Base-by-base conservation (phyloP, 1,140 invertebrate genomes). In the Dufourea novaeangliae region DNA sequence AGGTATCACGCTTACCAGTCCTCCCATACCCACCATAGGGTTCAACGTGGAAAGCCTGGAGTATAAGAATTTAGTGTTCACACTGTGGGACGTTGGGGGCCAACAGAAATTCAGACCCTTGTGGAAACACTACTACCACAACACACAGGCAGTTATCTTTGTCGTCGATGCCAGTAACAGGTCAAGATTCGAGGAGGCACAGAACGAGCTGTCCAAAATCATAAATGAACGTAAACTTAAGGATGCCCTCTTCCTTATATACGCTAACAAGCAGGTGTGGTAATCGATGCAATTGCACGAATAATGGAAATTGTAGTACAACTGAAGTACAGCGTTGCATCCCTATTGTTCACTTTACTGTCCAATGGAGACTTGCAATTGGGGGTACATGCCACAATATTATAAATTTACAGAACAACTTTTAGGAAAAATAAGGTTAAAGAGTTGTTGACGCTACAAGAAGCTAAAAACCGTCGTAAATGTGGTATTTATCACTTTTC, bases 1-100 rank as follows among this genome's bases (percentile, higher is more conserved):
- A 88, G 94, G 95, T 68, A 90, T 93, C 44, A 90, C 92, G 20
- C 44, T 85, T 7, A 83, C 86, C 0, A 82, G 54, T 17, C 85
- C 88, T 29, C 92, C 93, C 12, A 93, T 93, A 62, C 92, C 94
- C 1, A 94, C 94, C 0, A 94, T 94, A 46, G 94, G 94, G 14
- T 95, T 95, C 83, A 95, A 95, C 84, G 94, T 95, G 0, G 94
- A 95, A 82, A 94, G 92, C 32, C 88, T 95, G 25, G 94, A 95
- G 67, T 95, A 94, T 67, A 93, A 93, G 82, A 94, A 94, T 86
- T 88, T 94, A 12, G 92, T 93, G 44, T 94, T 94, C 73, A 94
- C 94, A 5, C 89, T 94, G 6, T 94, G 94, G 94, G 94, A 95
- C 84, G 94, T 94, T 39, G 94, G 94, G n/a, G 94, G 94, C 7